Conservation (phyloP, 1,140 invertebrate species). For the Mycetomoellerius zeteki region DNA sequence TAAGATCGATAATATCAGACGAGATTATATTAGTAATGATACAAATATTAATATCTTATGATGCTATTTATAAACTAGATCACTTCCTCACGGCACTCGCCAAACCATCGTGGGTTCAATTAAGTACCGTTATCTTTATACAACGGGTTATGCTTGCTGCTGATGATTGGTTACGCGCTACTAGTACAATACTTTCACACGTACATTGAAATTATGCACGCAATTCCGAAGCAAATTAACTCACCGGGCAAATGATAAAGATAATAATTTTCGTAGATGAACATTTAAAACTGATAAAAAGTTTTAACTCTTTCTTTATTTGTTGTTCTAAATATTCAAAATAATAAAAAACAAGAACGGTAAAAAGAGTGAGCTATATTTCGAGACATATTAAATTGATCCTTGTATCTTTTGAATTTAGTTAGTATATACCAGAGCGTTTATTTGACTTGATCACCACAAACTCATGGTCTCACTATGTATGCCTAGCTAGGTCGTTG, state of each 20-base stretch:
- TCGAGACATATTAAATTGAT: background rate
- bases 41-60: background rate
- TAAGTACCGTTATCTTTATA: conserved; percentile 47
- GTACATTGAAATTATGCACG: background rate
- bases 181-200: background rate
- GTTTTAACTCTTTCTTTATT: background rate
- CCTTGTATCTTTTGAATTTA: conserved; percentile 1
- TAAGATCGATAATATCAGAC: background rate
- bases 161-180: background rate
- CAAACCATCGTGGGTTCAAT: conserved; percentile 29
- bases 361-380: background rate
- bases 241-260: background rate
- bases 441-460: background rate
- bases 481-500: too few relatives aligned
- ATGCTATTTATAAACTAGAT: conserved; percentile 45
- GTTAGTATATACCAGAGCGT: background rate
- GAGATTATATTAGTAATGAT: background rate
- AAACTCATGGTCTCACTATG: background rate
- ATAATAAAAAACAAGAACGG: background rate
- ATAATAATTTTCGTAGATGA: background rate
- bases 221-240: background rate
- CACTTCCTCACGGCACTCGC: conserved; percentile 9
- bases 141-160: background rate
- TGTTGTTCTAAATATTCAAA: background rate
- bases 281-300: background rate